Conservation (phyloP, 2,888 invertebrate species). For the Erebia ligea region DNA sequence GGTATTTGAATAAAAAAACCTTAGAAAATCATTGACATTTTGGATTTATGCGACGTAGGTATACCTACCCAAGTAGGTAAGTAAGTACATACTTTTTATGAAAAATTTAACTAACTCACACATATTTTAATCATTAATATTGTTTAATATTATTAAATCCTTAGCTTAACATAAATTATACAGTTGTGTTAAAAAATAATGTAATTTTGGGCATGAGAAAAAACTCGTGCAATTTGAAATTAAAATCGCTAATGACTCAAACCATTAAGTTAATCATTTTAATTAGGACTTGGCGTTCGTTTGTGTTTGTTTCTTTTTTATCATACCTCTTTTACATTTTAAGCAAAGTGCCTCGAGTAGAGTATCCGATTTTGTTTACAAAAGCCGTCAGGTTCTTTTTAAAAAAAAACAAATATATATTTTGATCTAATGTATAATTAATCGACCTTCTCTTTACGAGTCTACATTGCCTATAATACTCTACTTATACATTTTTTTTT, state of each 20-base stretch:
- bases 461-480: no score
- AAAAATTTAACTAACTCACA: background rate
- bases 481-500: no score
- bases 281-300: conserved; percentile 78
- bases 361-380: no score
- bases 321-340: conserved; percentile 15
- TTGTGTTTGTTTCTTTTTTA: conserved; percentile 51
- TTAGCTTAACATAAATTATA: background rate
- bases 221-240: conserved; percentile 70
- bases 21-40: no score
- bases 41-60: no score
- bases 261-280: conserved; percentile 84
- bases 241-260: conserved; percentile 83
- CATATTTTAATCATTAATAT: background rate
- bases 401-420: no score
- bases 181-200: conserved; percentile 54
- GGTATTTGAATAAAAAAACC: no score
- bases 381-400: no score
- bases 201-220: conserved; percentile 57
- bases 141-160: background rate
- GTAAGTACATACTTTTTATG: background rate
- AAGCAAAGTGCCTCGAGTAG: background rate
- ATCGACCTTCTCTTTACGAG: no score
- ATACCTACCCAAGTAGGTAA: no score
- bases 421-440: no score